Base-by-base conservation (phyloP, 2,797 vertebrate genomes). In the Coranthus polyacanthus region DNA sequence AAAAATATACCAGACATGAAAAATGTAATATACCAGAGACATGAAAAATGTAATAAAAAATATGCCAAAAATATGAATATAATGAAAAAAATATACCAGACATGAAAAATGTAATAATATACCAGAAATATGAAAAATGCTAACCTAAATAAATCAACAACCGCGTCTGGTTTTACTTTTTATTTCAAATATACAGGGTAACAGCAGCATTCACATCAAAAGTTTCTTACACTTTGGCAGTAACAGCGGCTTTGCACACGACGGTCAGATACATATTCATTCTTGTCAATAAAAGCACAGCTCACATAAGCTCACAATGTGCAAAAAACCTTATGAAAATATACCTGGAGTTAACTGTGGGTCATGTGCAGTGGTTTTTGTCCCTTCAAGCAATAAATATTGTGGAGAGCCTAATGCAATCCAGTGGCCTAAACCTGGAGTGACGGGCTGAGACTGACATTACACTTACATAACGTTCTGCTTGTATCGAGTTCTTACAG, bases 151-250 rank as follows among this genome's bases (percentile, higher is more conserved):
- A 32, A 32, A 32, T 32, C 29, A 3, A 32, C 29, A 32, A 32
- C 29, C 8, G 29, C 29, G 10, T 32, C 29, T 32, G 29, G 8
- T 32, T 32, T 32, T 32, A 2, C 2, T 32, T 32, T 6, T 41
- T 66, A 84, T 83, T 83, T 79, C 11, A 78, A 77, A 83, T 47
- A 46, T 41, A 72, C 60, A 44, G 2, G 3, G 29, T 44, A 11
- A 20, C 41, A 75, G 73, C 61, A 66, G 55, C 60, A 7, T 83
- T 74, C 37, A 47, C 61, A 75, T 47, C 13, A 44, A 36, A 74
- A 45, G 22, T 46, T 55, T 54, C n/a, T 32, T 54, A 67, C 39
- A 72, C 65, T 85, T 81, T 78, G 78, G 76, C 81, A 78, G 66
- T 54, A 44, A 46, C 5, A 6, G 12, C 47, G 49, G 52, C 63